These are phyloP conservation scores for Drosophila pseudoananassae DNA, from an alignment of 1,140 invertebrate species.

Conservation along the genomic window DNA sequence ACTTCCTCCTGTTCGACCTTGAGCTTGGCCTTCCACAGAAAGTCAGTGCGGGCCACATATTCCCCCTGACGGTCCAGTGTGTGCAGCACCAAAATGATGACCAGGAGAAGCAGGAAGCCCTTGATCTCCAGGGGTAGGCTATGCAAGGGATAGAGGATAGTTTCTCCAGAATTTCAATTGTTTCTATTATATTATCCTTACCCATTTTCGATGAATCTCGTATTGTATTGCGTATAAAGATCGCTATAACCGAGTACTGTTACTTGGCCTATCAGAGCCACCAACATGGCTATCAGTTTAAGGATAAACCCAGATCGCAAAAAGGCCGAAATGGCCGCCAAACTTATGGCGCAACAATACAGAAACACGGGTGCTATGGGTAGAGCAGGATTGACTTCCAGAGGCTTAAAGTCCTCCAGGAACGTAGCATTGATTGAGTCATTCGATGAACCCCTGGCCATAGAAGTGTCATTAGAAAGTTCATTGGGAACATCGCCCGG, in stretches of 20 bases:
- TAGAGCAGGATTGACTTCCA: slow-evolving; percentile 45
- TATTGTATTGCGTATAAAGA: slow-evolving; percentile 87
- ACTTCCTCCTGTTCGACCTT: slow-evolving; percentile 97
- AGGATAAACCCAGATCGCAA: slow-evolving; percentile 92
- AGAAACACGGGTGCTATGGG: slow-evolving; percentile 87
- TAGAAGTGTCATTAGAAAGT: slow-evolving; percentile 21
- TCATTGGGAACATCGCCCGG: slow-evolving; percentile 15
- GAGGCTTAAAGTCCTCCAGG: slow-evolving; percentile 23
- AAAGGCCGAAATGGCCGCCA: slow-evolving; percentile 93
- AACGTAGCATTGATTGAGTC: slow-evolving; percentile 28
- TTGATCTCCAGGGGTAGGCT: slow-evolving; percentile 88
- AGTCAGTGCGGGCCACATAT: slow-evolving; percentile 94
- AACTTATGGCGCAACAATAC: slow-evolving; percentile 90
- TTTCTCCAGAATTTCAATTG: neutral
- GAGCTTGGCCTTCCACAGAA: slow-evolving; percentile 96
- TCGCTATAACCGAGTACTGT: slow-evolving; percentile 87
- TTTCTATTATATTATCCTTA: slow-evolving; percentile 83
- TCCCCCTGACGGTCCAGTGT: slow-evolving; percentile 94
- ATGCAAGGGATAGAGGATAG: neutral
- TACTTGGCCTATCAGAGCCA: slow-evolving; percentile 88
- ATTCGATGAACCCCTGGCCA: slow-evolving; percentile 20
- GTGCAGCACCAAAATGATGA: slow-evolving; percentile 89
- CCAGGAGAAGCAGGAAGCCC: slow-evolving; percentile 86
- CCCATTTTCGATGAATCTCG: slow-evolving; percentile 84
- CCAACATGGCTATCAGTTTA: slow-evolving; percentile 91